A percentile compares a stretch with the other conserved stretches of the same genome.
Conservation (phyloP, 2,797 vertebrate species). For the Mormyrops boulengeri region DNA sequence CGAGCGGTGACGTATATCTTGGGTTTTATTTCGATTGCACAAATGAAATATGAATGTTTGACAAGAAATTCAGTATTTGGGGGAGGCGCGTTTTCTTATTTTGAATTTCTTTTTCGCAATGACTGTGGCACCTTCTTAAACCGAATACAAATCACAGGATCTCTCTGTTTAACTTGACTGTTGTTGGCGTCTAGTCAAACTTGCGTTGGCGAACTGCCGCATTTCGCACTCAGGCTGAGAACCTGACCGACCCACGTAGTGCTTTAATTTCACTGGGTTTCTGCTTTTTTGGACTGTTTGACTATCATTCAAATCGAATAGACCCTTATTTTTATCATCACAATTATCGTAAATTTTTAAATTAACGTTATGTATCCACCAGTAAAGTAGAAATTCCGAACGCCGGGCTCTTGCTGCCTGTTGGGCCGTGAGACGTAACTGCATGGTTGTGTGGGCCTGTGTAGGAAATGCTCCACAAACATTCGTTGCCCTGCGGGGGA, state of each 20-base stretch:
- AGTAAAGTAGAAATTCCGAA: not conserved
- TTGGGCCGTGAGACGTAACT: not conserved
- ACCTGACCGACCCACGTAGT: constrained; percentile 57
- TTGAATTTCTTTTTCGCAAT: constrained; percentile 67
- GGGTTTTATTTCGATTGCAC: constrained; percentile 79
- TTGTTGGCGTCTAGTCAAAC: constrained; percentile 47
- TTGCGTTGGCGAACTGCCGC: constrained; percentile 27
- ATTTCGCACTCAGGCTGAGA: constrained; percentile 62
- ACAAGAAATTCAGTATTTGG: constrained; percentile 87
- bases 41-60: constrained; percentile 95
- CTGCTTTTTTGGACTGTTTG: constrained; percentile 12
- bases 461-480: not conserved
- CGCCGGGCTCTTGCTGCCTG: not conserved
- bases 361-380: not conserved
- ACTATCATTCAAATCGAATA: not conserved
- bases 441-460: not conserved
- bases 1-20: constrained; percentile 66
- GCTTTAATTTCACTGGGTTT: constrained; percentile 37
- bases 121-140: constrained; percentile 74
- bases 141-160: constrained; percentile 61
- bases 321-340: constrained; percentile 49
- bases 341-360: not conserved
- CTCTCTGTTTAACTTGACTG: constrained; percentile 51
- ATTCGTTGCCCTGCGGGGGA: not conserved
- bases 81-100: constrained; percentile 61